Conservation (phyloP, 37 sponge, comb jelly and placozoan genomes). For the Diacarnus erythraeanus region DNA sequence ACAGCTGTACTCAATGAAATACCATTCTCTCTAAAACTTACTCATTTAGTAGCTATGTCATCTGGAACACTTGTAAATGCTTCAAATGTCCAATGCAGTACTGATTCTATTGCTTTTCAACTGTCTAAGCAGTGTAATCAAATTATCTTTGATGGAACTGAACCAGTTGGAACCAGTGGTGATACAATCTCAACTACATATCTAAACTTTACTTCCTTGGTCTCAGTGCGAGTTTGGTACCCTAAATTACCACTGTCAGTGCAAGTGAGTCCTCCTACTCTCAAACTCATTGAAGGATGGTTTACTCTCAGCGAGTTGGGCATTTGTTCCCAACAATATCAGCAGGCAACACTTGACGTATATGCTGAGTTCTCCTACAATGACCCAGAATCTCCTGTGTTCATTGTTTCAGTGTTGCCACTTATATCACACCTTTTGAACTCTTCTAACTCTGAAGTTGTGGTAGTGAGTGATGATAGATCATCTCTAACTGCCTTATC, state of each 20-base stretch:
- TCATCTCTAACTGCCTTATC: conserved; percentile 5
- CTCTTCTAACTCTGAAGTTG: conserved; percentile 27
- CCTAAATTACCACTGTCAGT: conserved; percentile 18
- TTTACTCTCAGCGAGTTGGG: conserved; percentile 2
- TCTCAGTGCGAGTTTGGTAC: conserved; percentile 65
- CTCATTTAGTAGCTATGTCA: conserved; percentile 21
- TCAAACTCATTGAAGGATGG: conserved; percentile 48
- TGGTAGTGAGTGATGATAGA: conserved; percentile 17
- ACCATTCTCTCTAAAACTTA: not conserved
- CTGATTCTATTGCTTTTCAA: conserved; percentile 23
- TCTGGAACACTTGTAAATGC: conserved; percentile 11
- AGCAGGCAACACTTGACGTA: conserved; percentile 28
- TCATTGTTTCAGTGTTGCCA: conserved; percentile 30
- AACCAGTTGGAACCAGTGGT: conserved; percentile 26
- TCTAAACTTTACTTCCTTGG: conserved; percentile 6
- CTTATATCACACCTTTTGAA: conserved; percentile 21
- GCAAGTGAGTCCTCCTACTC: not conserved
- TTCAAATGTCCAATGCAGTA: conserved; percentile 14
- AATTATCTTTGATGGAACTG: conserved; percentile 52
- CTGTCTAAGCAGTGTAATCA: conserved; percentile 28
- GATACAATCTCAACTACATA: conserved; percentile 9
- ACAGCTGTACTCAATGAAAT: conserved; percentile 63
- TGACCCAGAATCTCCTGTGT: conserved; percentile 13
- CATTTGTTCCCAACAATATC: conserved; percentile 50
- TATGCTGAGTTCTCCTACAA: conserved; percentile 49